Conservation (phyloP, 2,888 invertebrate species). For the Diploptera punctata region DNA sequence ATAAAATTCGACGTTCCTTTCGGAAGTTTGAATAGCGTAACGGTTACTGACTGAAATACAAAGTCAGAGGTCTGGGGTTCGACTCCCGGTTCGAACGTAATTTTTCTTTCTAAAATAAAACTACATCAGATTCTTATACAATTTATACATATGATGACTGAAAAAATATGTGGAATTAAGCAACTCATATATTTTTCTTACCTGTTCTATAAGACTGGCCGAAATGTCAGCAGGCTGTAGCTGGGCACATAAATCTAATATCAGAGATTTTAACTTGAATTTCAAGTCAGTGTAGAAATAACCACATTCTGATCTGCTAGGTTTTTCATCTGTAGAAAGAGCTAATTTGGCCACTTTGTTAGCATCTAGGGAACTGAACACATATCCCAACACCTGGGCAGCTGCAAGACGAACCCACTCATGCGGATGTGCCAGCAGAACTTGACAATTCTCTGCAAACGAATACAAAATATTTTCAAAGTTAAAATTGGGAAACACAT, state of each 20-base stretch:
- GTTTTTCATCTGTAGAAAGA: neutral
- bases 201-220: constrained; percentile 75
- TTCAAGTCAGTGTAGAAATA: constrained; percentile 70
- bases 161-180: no score
- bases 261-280: constrained; percentile 67
- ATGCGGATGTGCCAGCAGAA: constrained; percentile 80
- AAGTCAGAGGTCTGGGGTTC: no score
- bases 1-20: no score
- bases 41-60: no score
- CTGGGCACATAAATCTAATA: constrained; percentile 78
- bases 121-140: no score
- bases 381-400: constrained; percentile 75
- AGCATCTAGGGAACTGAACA: constrained; percentile 69
- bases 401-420: constrained; percentile 84
- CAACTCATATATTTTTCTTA: constrained; percentile 1
- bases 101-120: no score
- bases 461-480: no score
- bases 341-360: constrained; percentile 61
- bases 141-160: no score
- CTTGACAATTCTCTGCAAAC: constrained; percentile 72
- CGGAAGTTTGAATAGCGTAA: no score
- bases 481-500: no score
- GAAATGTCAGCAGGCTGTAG: constrained; percentile 69
- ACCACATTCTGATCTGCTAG: constrained; percentile 48
- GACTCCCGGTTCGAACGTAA: no score